phyloP scores from a whole-genome alignment of 2,113 vertebrate species.

The Syngnathus typhle region DNA sequence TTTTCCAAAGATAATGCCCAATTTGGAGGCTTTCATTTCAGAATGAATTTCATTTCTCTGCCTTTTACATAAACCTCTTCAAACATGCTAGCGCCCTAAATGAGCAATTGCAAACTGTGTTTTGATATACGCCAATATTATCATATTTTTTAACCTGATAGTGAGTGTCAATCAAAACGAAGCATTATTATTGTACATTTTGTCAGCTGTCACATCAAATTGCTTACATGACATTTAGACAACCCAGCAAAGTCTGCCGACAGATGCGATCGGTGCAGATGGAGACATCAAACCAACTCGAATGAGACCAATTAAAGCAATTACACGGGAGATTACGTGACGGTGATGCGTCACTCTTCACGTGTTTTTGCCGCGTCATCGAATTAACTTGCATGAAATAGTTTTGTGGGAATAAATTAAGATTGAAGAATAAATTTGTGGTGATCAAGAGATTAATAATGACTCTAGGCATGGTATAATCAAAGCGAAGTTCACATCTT shows the following conservation, averaged over 20 bases:
- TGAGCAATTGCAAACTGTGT: too few relatives aligned
- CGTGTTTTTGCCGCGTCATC: slow-evolving; percentile 14
- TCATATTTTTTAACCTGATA: too few relatives aligned
- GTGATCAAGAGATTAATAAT: too few relatives aligned
- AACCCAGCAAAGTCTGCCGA: slow-evolving; percentile 19
- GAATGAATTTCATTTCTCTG: too few relatives aligned
- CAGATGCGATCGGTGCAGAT: slow-evolving; percentile 20
- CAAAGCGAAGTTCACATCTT: neutral
- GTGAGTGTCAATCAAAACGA: too few relatives aligned
- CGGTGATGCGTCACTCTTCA: slow-evolving; percentile 16
- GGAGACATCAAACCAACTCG: slow-evolving; percentile 25
- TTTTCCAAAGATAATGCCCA: too few relatives aligned
- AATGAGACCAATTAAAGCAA: slow-evolving; percentile 51
- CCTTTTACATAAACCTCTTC: too few relatives aligned
- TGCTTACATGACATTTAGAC: slow-evolving; percentile 45
- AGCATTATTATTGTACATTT: too few relatives aligned
- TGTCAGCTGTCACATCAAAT: slow-evolving; percentile 7
- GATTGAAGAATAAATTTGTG: neutral
- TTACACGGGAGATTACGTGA: slow-evolving; percentile 28
- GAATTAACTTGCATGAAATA: neutral
- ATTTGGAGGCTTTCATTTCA: too few relatives aligned
- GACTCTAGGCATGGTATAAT: neutral
- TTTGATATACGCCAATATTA: too few relatives aligned
- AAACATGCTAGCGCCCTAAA: too few relatives aligned
- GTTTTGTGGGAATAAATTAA: neutral